Evolutionary conservation across 2,797 vertebrate genomes (phyloP).

Genomic region (Sebastes umbrosus): DNA sequence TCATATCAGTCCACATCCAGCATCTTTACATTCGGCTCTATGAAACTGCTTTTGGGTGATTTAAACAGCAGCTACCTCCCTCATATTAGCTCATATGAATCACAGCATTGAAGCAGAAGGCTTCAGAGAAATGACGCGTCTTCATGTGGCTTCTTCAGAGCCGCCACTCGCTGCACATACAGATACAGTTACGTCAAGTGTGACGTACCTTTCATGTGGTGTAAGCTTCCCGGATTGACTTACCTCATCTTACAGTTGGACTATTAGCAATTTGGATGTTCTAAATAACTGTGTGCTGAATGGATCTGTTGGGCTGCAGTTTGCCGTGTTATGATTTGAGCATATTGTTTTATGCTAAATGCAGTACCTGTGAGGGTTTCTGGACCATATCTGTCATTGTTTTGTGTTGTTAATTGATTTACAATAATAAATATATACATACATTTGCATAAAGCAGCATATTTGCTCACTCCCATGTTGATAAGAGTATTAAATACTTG

Average conservation of each 20-base stretch:
- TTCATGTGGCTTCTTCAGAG: constrained; percentile 61
- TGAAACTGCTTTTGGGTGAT: background rate
- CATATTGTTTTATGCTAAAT: no score
- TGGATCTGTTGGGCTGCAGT: background rate
- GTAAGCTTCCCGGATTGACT: constrained; percentile 21
- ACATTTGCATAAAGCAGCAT: no score
- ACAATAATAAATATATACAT: no score
- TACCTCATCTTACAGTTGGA: constrained; percentile 38
- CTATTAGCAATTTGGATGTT: constrained; percentile 30
- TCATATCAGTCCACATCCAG: background rate
- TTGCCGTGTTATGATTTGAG: no score
- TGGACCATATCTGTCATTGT: no score
- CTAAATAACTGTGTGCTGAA: background rate
- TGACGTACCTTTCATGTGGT: constrained; percentile 59
- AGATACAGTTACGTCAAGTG: constrained; percentile 49
- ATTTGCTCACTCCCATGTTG: no score
- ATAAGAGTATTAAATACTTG: no score
- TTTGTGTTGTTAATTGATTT: no score
- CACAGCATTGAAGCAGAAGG: constrained; percentile 12
- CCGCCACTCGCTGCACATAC: constrained; percentile 26
- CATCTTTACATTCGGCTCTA: background rate
- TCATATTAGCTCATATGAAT: constrained; percentile 35
- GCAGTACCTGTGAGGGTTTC: no score
- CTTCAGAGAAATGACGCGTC: constrained; percentile 38
- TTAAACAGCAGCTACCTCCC: constrained; percentile 6